Percentiles rank a stretch among this genome's conserved stretches.
Evolutionary conservation across 2,113 vertebrate species (phyloP).

Genomic region (Bujurquina vittata): DNA sequence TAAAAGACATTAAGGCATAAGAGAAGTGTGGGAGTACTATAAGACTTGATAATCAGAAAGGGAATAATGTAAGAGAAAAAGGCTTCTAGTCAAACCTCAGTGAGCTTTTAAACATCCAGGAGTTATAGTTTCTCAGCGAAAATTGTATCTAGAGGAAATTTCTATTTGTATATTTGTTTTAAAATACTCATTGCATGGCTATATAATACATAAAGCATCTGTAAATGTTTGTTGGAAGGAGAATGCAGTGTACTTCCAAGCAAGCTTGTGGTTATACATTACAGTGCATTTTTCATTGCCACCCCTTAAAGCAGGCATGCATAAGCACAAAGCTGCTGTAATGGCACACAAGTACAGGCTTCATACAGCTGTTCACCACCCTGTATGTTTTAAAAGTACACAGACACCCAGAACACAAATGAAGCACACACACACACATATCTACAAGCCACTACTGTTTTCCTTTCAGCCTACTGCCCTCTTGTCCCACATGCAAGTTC

Average conservation of each 20-base stretch:
- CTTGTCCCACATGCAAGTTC: conserved; percentile 55
- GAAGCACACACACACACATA: conserved; percentile 18
- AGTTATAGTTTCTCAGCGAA: neutral
- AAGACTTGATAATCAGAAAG: conserved; percentile 1
- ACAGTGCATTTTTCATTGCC: conserved; percentile 19
- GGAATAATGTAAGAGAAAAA: conserved; percentile 23
- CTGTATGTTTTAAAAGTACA: conserved; percentile 38
- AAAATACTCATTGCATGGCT: neutral
- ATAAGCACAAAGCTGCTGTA: neutral
- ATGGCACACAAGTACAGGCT: neutral
- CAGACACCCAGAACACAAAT: conserved; percentile 7
- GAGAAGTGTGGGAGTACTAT: conserved; percentile 5
- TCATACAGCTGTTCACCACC: conserved; percentile 15
- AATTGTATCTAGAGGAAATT: neutral
- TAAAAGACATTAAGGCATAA: conserved; percentile 25
- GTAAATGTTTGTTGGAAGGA: neutral
- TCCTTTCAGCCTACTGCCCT: conserved; percentile 57
- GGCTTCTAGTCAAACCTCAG: neutral
- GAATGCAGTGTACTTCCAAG: neutral
- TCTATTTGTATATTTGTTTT: neutral
- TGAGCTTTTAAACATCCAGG: conserved; percentile 25
- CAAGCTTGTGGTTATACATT: neutral
- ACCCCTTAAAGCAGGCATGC: conserved; percentile 2
- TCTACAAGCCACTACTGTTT: conserved; percentile 55
- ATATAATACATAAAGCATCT: neutral